phyloP scores from a whole-genome alignment of 2,888 invertebrate genomes.

The Drosophila recens region DNA sequence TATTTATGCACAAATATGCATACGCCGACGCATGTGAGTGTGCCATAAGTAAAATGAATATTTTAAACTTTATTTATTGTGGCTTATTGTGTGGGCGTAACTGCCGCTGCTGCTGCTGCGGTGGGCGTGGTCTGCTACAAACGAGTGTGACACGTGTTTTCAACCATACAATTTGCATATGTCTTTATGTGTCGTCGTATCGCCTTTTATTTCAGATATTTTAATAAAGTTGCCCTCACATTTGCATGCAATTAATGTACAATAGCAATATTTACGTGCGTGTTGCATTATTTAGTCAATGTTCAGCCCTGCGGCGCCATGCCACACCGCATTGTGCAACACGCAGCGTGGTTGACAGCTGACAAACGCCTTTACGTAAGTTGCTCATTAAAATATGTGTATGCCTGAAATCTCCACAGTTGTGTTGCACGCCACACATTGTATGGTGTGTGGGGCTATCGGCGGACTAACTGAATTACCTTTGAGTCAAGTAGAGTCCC shows the following conservation, averaged over 20 bases:
- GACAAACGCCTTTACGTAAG: conserved; percentile 37
- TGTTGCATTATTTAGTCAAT: conserved; percentile 49
- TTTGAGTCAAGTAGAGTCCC: conserved; percentile 16
- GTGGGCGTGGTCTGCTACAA: conserved; percentile 13
- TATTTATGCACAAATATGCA: conserved; percentile 68
- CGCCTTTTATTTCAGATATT: conserved; percentile 29
- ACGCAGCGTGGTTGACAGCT: conserved; percentile 18
- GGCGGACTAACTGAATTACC: conserved; percentile 12
- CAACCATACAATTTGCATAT: conserved; percentile 65
- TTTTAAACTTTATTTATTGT: conserved; percentile 72
- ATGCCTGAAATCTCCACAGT: conserved; percentile 11
- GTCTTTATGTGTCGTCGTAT: conserved; percentile 36
- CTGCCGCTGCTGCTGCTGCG: conserved; percentile 4
- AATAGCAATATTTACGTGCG: conserved; percentile 47
- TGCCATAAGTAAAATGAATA: conserved; percentile 65
- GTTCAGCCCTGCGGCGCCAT: conserved; percentile 30
- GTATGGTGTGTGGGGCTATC: not conserved
- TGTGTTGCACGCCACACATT: conserved; percentile 2
- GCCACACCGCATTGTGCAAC: conserved; percentile 38
- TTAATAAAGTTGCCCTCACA: conserved; percentile 61
- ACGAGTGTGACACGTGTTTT: conserved; percentile 65
- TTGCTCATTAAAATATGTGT: conserved; percentile 53
- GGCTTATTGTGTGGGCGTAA: conserved; percentile 37
- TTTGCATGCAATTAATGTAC: conserved; percentile 66
- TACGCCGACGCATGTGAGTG: conserved; percentile 14